Percentiles rank a stretch among this genome's conserved stretches.
Evolutionary conservation across 2,797 vertebrate species (phyloP).

Genomic region (Crocodylus rhombifer): DNA sequence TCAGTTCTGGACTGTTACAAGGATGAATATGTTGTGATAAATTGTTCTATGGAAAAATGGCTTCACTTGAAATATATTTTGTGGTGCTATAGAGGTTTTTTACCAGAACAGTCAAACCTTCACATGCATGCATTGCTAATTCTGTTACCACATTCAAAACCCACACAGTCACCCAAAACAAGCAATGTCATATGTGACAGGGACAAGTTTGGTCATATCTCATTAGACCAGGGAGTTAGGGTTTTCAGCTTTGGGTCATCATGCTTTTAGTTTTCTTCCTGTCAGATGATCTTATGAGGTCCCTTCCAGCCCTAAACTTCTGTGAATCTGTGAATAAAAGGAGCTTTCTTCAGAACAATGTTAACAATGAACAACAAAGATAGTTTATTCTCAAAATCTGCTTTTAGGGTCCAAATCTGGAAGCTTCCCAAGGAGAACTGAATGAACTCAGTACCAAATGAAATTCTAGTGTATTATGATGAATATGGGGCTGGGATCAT

Average conservation of each 20-base stretch:
- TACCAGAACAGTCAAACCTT: background rate
- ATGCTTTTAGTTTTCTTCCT: background rate
- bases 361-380: background rate
- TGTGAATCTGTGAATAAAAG: too few species aligned
- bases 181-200: background rate
- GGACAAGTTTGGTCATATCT: background rate
- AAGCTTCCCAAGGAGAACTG: background rate
- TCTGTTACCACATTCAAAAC: background rate
- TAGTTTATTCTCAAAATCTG: background rate
- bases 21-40: slow-evolving; percentile 38
- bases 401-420: background rate
- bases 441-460: background rate
- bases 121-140: fast-evolving
- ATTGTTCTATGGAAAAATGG: slow-evolving; percentile 71
- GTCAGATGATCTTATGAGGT: background rate
- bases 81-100: slow-evolving; percentile 52
- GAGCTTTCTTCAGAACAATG: too few species aligned
- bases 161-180: slow-evolving; percentile 12
- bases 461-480: background rate
- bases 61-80: slow-evolving; percentile 70
- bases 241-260: background rate
- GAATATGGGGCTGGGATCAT: background rate
- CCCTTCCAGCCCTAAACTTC: too few species aligned
- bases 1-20: slow-evolving; percentile 60
- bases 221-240: background rate